phyloP scores from a whole-genome alignment of 2,797 vertebrate genomes.

The Parotocinclus haroldoi region DNA sequence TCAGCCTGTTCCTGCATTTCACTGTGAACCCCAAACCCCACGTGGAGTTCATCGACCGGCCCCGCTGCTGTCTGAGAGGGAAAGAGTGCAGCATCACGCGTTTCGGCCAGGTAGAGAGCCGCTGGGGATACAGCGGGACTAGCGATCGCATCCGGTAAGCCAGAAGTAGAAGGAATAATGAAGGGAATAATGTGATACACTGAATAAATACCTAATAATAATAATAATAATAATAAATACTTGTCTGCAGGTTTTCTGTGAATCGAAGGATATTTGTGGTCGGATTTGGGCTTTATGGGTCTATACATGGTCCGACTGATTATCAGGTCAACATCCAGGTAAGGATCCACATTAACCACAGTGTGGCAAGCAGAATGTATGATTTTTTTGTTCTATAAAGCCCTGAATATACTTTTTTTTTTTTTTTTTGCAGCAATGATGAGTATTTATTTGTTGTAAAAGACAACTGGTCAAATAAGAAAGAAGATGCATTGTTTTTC shows the following conservation, averaged over 20 bases:
- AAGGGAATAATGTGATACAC: too few species aligned
- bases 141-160: constrained; percentile 94
- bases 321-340: constrained; percentile 99
- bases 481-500: too few species aligned
- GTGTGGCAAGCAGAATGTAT: too few species aligned
- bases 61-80: constrained; percentile 93
- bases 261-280: constrained; percentile 95
- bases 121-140: constrained; percentile 98
- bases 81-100: constrained; percentile 97
- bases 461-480: too few species aligned
- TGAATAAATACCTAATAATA: too few species aligned
- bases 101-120: constrained; percentile 98
- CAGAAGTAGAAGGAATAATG: too few species aligned
- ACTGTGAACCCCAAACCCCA: constrained; percentile 98
- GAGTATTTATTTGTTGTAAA: too few species aligned
- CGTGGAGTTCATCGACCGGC: constrained; percentile 94
- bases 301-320: constrained; percentile 95
- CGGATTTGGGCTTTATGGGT: constrained; percentile 96
- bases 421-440: too few species aligned
- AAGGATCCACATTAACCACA: constrained; percentile 20
- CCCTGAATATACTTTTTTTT: too few species aligned
- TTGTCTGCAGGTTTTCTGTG: constrained; percentile 85
- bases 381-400: too few species aligned
- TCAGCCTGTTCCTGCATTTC: constrained; percentile 98
- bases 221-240: too few species aligned